These are phyloP conservation scores for Microtus richardsoni DNA, from an alignment of 2,113 vertebrate genomes.

Conservation along the genomic window DNA sequence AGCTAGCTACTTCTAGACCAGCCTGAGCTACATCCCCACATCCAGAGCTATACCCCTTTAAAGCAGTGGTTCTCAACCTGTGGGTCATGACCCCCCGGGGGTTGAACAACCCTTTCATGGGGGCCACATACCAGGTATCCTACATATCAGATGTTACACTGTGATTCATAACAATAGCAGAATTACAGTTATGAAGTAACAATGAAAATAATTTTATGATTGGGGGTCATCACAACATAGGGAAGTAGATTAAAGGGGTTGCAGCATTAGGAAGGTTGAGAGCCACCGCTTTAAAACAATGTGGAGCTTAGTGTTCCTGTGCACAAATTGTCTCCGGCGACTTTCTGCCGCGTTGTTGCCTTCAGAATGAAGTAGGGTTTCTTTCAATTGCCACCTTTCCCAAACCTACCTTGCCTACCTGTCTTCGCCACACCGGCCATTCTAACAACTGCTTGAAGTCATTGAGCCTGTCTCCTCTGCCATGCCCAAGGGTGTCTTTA, in stretches of 20 bases:
- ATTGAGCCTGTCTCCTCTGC: neutral
- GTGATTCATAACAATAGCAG: neutral
- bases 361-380: constrained; percentile 20
- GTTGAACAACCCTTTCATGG: neutral
- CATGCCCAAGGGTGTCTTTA: neutral
- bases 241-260: neutral
- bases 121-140: neutral
- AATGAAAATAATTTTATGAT: neutral
- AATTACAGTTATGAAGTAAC: neutral
- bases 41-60: neutral
- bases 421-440: neutral
- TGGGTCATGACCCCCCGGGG: neutral
- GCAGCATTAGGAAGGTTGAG: neutral
- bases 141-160: neutral
- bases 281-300: neutral
- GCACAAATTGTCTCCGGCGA: neutral
- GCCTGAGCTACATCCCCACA: neutral
- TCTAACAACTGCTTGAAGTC: neutral
- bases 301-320: neutral
- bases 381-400: neutral
- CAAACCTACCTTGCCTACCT: neutral
- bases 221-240: neutral
- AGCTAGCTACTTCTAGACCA: neutral
- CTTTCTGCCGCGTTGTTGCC: neutral
- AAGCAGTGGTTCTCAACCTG: neutral